Conservation (phyloP, 2,888 invertebrate genomes). For the Meganola albula region DNA sequence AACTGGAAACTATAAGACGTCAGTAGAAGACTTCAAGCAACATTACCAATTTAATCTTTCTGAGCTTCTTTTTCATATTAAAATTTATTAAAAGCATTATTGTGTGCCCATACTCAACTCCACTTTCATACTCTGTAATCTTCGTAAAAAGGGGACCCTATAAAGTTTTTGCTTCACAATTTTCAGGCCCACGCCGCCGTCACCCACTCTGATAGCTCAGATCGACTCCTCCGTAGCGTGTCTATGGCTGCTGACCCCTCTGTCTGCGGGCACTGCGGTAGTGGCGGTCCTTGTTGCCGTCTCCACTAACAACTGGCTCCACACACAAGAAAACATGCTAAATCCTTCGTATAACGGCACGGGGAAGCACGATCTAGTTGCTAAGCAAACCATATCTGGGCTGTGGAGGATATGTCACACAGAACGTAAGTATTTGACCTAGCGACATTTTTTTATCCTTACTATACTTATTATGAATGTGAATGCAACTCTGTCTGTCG, state of each 20-base stretch:
- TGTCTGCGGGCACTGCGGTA: conserved; percentile 84
- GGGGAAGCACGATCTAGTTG: conserved; percentile 81
- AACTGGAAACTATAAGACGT: too few relatives aligned
- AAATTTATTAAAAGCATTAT: too few relatives aligned
- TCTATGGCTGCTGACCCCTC: conserved; percentile 79
- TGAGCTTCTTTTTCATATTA: too few relatives aligned
- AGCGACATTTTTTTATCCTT: too few relatives aligned
- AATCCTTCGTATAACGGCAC: conserved; percentile 88
- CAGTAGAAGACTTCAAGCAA: too few relatives aligned
- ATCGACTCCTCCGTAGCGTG: conserved; percentile 80
- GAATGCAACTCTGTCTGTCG: too few relatives aligned
- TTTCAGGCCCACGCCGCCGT: conserved; percentile 69
- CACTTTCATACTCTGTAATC: too few relatives aligned
- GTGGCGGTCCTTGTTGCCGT: conserved; percentile 85
- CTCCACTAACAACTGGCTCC: conserved; percentile 90
- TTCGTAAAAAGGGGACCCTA: too few relatives aligned
- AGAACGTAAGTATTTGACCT: conserved; percentile 83
- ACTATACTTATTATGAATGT: too few relatives aligned
- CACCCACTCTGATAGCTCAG: conserved; percentile 65
- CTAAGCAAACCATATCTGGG: conserved; percentile 88
- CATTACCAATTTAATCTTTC: too few relatives aligned
- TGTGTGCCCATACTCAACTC: too few relatives aligned
- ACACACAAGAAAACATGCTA: conserved; percentile 90
- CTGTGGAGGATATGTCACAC: conserved; percentile 89
- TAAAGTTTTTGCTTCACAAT: too few relatives aligned